These are phyloP conservation scores for Stenurella melanura DNA, from an alignment of 2,888 invertebrate genomes.

Conservation along the genomic window DNA sequence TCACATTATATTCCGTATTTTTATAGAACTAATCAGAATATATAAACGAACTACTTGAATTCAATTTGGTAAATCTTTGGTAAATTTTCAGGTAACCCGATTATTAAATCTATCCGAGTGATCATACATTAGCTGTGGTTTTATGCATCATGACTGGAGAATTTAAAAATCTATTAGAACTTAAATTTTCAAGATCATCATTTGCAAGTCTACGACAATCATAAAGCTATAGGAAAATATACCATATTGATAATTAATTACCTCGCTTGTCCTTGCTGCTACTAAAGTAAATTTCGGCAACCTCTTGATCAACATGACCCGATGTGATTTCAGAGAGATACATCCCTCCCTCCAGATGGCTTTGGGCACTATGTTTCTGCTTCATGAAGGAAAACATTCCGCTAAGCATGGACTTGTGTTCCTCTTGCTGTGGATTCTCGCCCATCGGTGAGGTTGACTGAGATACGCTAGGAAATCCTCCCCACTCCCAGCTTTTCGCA, in stretches of 20 bases:
- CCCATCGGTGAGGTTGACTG: constrained; percentile 63
- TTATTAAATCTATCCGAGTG: too few relatives aligned
- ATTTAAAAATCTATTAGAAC: neutral
- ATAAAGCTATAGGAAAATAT: neutral
- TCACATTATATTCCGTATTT: too few relatives aligned
- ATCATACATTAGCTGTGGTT: too few relatives aligned
- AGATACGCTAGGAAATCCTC: constrained; percentile 82
- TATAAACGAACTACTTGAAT: too few relatives aligned
- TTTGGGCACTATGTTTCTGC: constrained; percentile 73
- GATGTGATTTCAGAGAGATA: constrained; percentile 94
- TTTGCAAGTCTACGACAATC: neutral
- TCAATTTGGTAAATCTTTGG: too few relatives aligned
- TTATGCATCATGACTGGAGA: neutral
- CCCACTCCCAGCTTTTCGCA: constrained; percentile 91
- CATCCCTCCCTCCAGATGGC: constrained; percentile 81
- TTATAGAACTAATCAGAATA: too few relatives aligned
- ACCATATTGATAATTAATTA: constrained; percentile 40
- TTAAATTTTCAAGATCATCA: neutral
- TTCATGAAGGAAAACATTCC: constrained; percentile 96
- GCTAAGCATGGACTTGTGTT: constrained; percentile 84
- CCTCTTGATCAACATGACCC: constrained; percentile 93
- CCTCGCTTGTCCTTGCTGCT: constrained; percentile 64
- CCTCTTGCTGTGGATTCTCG: constrained; percentile 61
- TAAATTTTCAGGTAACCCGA: too few relatives aligned
- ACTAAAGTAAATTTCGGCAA: constrained; percentile 91